phyloP scores from a whole-genome alignment of 2,797 vertebrate genomes.

The Epinephelus coioides region DNA sequence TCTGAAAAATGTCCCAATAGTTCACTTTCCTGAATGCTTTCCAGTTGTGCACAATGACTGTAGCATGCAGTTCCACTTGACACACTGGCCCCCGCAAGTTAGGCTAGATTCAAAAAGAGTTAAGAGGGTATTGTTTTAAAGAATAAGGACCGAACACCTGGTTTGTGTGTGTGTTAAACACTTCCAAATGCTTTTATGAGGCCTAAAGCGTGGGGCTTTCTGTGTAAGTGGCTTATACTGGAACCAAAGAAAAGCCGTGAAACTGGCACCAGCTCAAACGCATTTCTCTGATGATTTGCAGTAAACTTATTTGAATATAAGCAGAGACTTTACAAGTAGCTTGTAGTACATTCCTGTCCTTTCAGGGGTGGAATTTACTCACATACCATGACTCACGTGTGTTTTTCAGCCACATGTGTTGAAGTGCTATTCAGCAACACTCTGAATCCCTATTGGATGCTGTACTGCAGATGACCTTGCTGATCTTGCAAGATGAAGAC shows the following conservation, averaged over 20 bases:
- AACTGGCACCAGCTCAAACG: constrained; percentile 37
- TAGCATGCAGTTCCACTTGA: neutral
- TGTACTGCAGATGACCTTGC: constrained; percentile 7
- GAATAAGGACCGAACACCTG: constrained; percentile 24
- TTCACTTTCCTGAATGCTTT: neutral
- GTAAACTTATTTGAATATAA: constrained; percentile 37
- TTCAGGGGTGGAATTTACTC: neutral
- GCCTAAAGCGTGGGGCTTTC: constrained; percentile 5
- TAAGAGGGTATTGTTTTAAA: constrained; percentile 25
- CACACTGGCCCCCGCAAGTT: neutral
- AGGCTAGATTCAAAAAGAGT: constrained; percentile 21
- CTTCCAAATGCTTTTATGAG: constrained; percentile 26
- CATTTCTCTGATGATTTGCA: constrained; percentile 38
- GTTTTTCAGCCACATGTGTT: constrained; percentile 10
- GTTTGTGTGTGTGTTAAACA: constrained; percentile 24
- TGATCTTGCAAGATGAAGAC: constrained; percentile 16
- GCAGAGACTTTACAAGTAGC: constrained; percentile 11
- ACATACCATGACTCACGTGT: neutral
- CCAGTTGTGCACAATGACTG: neutral
- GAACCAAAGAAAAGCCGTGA: constrained; percentile 28
- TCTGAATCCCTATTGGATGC: constrained; percentile 5
- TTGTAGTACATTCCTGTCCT: constrained; percentile 6
- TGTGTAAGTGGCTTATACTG: constrained; percentile 48
- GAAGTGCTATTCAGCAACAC: neutral
- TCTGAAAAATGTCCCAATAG: neutral